Base-by-base conservation (phyloP, 2,888 invertebrate genomes). In the Nemotelus pantherinus region DNA sequence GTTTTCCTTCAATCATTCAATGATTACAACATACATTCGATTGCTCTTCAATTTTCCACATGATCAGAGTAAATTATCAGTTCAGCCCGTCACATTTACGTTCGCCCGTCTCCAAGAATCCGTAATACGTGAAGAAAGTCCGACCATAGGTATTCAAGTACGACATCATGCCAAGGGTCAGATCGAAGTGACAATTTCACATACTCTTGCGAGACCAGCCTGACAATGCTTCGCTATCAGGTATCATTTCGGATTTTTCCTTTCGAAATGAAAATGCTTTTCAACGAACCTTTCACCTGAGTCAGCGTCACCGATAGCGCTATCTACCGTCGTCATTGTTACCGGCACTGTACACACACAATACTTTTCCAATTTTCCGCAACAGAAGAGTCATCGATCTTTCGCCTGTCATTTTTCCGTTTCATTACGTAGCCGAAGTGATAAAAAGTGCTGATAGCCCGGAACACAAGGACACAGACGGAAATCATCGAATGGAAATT, bases 371-470 rank as follows among this genome's bases (percentile, higher is more conserved):
- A 80, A 78, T 48, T 78, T 76, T 68, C 65, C 65, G 65, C 68
- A 82, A 83, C 82, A 83, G 83, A 83, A 84, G 83, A 84, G 83
- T 86, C 85, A 86, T 86, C 86, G 85, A 86, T 86, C 85, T 86
- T 83, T 84, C 84, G 83, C 82, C 83, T 85, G 85, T 85, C 85
- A 85, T 85, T 86, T 86, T 86, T 84, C 85, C 85, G 85, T 85
- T 85, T 85, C 86, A 86, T 86, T 86, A 79, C 76, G 76, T 76
- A 58, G 67, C 58, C 63, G 47, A 47, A 53, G 67, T 72, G 72
- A 74, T 77, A 67, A 77, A 77, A 77, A 67, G 64, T 77, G 68
- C 77, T 64, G 70, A 72, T 70, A 82, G 82, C 79, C 81, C 80
- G 81, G 81, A 81, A 81, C 80, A 77, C 75, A 79, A 82, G 81